Evolutionary conservation across 2,113 vertebrate species (phyloP).

Genomic region (Pterocles gutturalis): DNA sequence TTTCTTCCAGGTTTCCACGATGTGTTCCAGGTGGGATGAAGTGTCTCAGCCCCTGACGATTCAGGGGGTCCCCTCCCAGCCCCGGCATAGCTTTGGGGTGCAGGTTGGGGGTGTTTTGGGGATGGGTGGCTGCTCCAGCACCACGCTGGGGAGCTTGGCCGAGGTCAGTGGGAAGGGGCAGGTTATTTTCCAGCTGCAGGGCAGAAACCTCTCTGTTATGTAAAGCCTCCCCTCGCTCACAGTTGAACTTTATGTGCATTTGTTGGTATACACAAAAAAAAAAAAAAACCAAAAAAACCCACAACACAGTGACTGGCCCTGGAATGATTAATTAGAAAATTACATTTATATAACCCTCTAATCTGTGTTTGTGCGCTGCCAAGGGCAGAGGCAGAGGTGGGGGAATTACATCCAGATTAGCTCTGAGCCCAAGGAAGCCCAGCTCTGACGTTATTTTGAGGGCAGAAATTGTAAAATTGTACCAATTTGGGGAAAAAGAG

Average conservation of each 20-base stretch:
- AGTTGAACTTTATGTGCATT: background rate
- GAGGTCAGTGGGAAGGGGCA: rapidly evolving
- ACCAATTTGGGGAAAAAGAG: background rate
- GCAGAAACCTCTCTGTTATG: rapidly evolving
- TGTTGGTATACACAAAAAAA: background rate
- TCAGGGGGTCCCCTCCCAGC: background rate
- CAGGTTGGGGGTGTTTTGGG: too few relatives aligned
- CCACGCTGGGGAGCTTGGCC: rapidly evolving
- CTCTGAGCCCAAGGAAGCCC: slow-evolving; percentile 62
- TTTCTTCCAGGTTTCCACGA: rapidly evolving
- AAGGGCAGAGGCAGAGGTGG: slow-evolving; percentile 57
- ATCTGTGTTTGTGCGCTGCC: slow-evolving; percentile 72
- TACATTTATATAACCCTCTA: slow-evolving; percentile 82
- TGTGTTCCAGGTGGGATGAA: rapidly evolving
- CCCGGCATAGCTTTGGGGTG: background rate
- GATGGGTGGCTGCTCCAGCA: rapidly evolving
- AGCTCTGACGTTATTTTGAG: slow-evolving; percentile 36
- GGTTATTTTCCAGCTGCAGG: background rate
- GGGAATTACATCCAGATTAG: slow-evolving; percentile 80
- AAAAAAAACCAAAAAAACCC: background rate
- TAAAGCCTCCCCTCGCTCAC: background rate
- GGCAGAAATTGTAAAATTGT: background rate
- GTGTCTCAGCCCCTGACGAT: rapidly evolving
- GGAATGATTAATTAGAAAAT: slow-evolving; percentile 81
- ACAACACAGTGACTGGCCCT: slow-evolving; percentile 32